phyloP scores from a whole-genome alignment of 2,113 vertebrate species.

The Sprattus sprattus region DNA sequence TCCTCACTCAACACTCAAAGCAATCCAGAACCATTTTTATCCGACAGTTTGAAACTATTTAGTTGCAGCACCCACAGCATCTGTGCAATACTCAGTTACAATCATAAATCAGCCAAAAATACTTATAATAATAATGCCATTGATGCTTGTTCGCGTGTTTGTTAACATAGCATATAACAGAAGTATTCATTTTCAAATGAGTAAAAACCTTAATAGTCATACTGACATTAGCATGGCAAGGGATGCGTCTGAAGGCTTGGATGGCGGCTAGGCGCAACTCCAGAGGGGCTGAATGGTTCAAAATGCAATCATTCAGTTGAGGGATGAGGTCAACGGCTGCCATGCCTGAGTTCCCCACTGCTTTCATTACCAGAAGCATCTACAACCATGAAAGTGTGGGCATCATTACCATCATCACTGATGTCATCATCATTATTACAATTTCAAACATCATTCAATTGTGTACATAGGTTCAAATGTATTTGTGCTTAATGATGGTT shows the following conservation, averaged over 20 bases:
- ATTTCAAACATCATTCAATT: background rate
- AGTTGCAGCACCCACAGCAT: too few relatives aligned
- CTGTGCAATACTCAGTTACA: too few relatives aligned
- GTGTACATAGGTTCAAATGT: background rate
- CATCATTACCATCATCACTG: background rate
- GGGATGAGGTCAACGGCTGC: constrained; percentile 64
- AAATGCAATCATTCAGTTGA: constrained; percentile 63
- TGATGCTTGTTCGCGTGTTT: too few relatives aligned
- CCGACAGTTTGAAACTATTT: too few relatives aligned
- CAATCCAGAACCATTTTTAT: background rate
- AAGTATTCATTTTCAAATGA: too few relatives aligned
- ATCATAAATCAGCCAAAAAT: too few relatives aligned
- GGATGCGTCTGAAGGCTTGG: constrained; percentile 80
- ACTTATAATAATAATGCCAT: too few relatives aligned
- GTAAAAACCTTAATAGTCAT: background rate
- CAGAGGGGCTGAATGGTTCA: constrained; percentile 39
- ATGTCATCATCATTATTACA: background rate
- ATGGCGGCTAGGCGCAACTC: constrained; percentile 75
- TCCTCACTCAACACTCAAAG: background rate
- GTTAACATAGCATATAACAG: too few relatives aligned
- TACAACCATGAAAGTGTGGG: constrained; percentile 49
- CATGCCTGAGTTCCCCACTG: constrained; percentile 77
- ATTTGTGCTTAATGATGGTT: background rate
- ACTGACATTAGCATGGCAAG: constrained; percentile 77
- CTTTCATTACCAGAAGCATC: constrained; percentile 77